Evolutionary conservation across 2,888 invertebrate genomes (phyloP).

Genomic region (Acanthococcus lagerstroemiae): DNA sequence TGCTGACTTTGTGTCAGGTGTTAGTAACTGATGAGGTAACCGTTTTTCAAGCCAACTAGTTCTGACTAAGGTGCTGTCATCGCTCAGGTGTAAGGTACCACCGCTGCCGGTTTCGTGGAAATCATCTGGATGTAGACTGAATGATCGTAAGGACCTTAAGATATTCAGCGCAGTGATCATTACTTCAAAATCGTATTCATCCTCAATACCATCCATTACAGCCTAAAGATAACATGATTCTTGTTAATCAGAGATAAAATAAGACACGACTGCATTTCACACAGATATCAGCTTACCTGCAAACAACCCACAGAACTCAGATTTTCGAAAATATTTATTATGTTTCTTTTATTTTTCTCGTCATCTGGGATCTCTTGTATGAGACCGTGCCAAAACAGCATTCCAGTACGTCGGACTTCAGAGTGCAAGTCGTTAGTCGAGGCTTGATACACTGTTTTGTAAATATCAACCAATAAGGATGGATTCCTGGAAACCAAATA

Average conservation of each 20-base stretch:
- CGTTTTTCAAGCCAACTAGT: too few species aligned
- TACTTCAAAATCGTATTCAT: neutral
- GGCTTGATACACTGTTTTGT: neutral
- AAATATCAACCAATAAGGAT: neutral
- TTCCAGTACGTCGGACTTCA: neutral
- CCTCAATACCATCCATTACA: neutral
- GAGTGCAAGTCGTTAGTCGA: neutral
- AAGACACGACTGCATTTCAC: neutral
- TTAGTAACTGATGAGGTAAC: too few species aligned
- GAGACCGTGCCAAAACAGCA: neutral
- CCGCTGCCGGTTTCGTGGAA: neutral
- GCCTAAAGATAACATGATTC: neutral
- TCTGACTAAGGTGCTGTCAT: neutral
- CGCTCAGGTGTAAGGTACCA: neutral
- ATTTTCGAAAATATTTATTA: neutral
- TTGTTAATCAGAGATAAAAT: neutral
- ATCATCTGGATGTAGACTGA: neutral
- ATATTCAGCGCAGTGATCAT: neutral
- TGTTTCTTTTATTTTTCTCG: neutral
- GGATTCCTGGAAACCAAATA: neutral
- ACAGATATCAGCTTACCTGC: neutral
- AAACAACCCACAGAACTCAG: neutral
- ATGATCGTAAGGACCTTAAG: neutral
- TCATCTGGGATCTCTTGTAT: neutral
- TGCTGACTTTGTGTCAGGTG: too few species aligned